Percentiles rank a stretch among this genome's conserved stretches.
Conservation (phyloP, 1,140 invertebrate species). For the Pissodes strobi region DNA sequence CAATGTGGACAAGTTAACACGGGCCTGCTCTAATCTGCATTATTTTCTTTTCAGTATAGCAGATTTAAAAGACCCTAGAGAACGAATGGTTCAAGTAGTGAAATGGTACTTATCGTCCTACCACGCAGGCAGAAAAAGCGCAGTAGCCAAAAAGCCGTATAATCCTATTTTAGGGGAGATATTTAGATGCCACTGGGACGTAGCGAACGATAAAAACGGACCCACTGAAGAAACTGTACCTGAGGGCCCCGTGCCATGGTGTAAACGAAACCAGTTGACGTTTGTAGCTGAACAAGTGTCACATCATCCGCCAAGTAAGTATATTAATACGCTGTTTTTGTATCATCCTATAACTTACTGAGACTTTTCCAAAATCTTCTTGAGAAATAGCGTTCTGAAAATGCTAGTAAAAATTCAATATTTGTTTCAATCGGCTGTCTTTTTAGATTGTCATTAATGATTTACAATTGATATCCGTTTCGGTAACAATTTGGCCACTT, state of each 20-base stretch:
- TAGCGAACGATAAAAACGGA: slow-evolving; percentile 55
- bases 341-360: no score
- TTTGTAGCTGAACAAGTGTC: slow-evolving; percentile 99
- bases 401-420: no score
- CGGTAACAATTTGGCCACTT: no score
- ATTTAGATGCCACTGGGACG: slow-evolving; percentile 88
- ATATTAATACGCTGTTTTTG: slow-evolving; percentile 12
- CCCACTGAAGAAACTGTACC: slow-evolving; percentile 57
- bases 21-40: no score
- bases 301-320: slow-evolving; percentile 94
- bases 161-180: slow-evolving; percentile 96
- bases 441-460: no score
- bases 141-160: slow-evolving; percentile 96
- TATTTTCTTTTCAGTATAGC: slow-evolving; percentile 71
- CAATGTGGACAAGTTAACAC: no score
- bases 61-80: slow-evolving; percentile 78
- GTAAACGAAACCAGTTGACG: slow-evolving; percentile 70
- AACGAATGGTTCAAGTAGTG: slow-evolving; percentile 91
- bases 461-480: no score
- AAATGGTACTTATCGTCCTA: slow-evolving; percentile 96
- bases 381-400: no score
- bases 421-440: no score
- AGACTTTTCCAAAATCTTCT: no score
- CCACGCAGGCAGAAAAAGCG: slow-evolving; percentile 92
- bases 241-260: slow-evolving; percentile 85